Conservation (phyloP, 2,888 invertebrate species). For the Chaetoderma sp. region DNA sequence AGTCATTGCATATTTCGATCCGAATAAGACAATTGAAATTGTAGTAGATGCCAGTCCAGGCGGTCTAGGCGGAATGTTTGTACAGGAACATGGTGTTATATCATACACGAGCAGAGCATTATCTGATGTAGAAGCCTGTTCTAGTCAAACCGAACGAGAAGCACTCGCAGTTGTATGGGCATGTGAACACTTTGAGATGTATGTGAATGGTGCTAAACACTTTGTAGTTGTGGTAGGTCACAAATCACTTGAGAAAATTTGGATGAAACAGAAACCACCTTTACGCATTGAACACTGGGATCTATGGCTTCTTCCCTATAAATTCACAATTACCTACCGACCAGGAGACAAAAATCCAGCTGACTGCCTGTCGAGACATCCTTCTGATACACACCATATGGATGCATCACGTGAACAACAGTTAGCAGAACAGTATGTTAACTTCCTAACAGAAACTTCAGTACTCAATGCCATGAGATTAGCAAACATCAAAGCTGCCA, state of each 20-base stretch:
- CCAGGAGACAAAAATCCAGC: constrained; percentile 38
- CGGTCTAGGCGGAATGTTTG: constrained; percentile 38
- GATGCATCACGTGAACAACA: constrained; percentile 1
- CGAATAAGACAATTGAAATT: constrained; percentile 28
- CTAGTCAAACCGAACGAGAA: constrained; percentile 43
- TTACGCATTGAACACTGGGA: constrained; percentile 41
- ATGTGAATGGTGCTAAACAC: constrained; percentile 35
- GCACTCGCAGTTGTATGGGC: constrained; percentile 42
- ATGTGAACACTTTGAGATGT: constrained; percentile 43
- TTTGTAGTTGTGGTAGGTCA: constrained; percentile 45
- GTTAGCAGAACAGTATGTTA: constrained; percentile 31
- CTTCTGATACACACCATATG: neutral
- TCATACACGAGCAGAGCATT: constrained; percentile 35
- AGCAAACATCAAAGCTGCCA: neutral
- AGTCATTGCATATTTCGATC: constrained; percentile 37
- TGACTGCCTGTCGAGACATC: constrained; percentile 42
- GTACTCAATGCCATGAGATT: constrained; percentile 14
- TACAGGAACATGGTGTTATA: constrained; percentile 29
- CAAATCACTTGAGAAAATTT: constrained; percentile 36
- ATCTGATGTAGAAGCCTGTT: constrained; percentile 31
- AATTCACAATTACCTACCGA: constrained; percentile 27
- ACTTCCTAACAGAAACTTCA: constrained; percentile 22
- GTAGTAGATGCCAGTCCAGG: constrained; percentile 41
- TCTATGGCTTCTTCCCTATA: constrained; percentile 36
- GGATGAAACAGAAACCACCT: constrained; percentile 30